Conservation (phyloP, 2,113 vertebrate genomes). For the Seriola rivoliana region DNA sequence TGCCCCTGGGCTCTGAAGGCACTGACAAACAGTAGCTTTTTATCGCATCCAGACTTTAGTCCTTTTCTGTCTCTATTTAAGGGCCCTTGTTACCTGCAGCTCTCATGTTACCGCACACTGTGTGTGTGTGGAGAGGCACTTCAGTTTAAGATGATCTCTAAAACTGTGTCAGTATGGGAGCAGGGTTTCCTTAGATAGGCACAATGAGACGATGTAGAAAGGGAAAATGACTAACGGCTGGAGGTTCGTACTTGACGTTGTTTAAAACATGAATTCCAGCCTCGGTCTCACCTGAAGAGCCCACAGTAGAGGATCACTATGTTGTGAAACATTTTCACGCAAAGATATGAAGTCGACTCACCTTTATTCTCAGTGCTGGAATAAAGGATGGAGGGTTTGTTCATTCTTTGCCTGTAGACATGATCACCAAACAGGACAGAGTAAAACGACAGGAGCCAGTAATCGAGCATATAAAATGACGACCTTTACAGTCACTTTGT, state of each 20-base stretch:
- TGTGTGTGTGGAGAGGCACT: constrained; percentile 30
- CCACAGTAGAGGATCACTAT: constrained; percentile 82
- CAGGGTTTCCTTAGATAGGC: constrained; percentile 84
- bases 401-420: constrained; percentile 81
- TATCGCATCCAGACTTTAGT: constrained; percentile 72
- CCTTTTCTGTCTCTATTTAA: constrained; percentile 86
- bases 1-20: constrained; percentile 81
- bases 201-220: constrained; percentile 34
- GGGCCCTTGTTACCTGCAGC: constrained; percentile 54
- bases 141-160: constrained; percentile 17
- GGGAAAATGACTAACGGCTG: constrained; percentile 80
- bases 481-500: background rate
- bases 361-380: constrained; percentile 68
- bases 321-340: constrained; percentile 58
- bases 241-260: constrained; percentile 62
- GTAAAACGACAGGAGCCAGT: background rate
- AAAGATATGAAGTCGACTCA: constrained; percentile 76
- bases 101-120: constrained; percentile 11
- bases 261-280: constrained; percentile 18
- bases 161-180: constrained; percentile 11
- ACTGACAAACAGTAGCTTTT: constrained; percentile 37
- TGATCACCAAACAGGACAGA: constrained; percentile 72
- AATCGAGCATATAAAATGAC: background rate
- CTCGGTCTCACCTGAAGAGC: constrained; percentile 67
- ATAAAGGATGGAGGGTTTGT: constrained; percentile 64